Conservation (phyloP, 2,888 invertebrate genomes). For the Drosophila kambysellisi region DNA sequence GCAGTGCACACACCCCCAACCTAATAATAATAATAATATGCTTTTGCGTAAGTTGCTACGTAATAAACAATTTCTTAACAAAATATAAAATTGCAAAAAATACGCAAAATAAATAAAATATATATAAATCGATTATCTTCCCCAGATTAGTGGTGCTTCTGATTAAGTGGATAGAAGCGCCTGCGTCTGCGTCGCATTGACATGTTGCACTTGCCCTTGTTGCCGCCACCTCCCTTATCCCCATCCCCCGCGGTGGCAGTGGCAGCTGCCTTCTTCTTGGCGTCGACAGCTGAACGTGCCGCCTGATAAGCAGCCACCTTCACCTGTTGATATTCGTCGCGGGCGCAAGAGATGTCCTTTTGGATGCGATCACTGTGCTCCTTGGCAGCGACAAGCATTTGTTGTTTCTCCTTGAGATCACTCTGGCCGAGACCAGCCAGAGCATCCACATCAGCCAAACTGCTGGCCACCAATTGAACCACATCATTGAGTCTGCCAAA, state of each 20-base stretch:
- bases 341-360: slow-evolving; percentile 87
- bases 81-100: neutral
- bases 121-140: neutral
- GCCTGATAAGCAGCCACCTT: slow-evolving; percentile 89
- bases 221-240: neutral
- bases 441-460: slow-evolving; percentile 87
- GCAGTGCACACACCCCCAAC: no score
- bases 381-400: slow-evolving; percentile 88
- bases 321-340: slow-evolving; percentile 88
- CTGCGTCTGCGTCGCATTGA: neutral
- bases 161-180: neutral
- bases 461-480: slow-evolving; percentile 86
- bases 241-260: neutral
- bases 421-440: slow-evolving; percentile 87
- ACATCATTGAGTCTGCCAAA: slow-evolving; percentile 85
- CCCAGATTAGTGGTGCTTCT: neutral
- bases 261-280: slow-evolving; percentile 27
- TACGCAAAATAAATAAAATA: neutral
- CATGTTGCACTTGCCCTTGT: neutral
- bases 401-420: slow-evolving; percentile 88
- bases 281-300: slow-evolving; percentile 82
- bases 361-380: slow-evolving; percentile 88
- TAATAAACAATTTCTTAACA: neutral
- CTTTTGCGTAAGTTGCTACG: neutral
- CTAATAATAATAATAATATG: no score